A percentile compares a stretch with the other conserved stretches of the same genome.
These are phyloP conservation scores for Mionectes olivaceus DNA, from an alignment of 2,797 vertebrate species.

Conservation along the genomic window DNA sequence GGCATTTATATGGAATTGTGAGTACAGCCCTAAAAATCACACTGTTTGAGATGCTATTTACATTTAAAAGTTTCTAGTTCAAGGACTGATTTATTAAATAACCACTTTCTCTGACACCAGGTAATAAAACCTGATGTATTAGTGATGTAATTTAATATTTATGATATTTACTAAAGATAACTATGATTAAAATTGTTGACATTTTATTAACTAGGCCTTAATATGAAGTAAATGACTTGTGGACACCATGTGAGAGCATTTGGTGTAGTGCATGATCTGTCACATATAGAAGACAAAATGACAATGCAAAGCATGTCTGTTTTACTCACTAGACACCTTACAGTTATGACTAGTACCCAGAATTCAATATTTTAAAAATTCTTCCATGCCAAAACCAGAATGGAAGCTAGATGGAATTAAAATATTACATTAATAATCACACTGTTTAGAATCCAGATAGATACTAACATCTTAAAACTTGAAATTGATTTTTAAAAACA, in stretches of 20 bases:
- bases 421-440: neutral
- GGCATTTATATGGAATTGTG: neutral
- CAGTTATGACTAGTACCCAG: neutral
- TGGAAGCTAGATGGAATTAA: neutral
- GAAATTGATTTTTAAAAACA: neutral
- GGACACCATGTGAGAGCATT: neutral
- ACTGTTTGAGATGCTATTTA: conserved; percentile 1
- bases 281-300: neutral
- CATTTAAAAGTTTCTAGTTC: neutral
- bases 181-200: conserved; percentile 15
- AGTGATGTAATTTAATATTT: conserved; percentile 26
- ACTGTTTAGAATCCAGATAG: neutral
- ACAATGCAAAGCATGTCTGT: neutral
- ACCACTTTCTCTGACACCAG: neutral
- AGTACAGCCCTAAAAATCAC: neutral
- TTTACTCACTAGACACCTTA: neutral
- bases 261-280: neutral
- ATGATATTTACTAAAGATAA: conserved; percentile 27
- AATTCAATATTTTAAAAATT: neutral
- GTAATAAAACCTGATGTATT: conserved; percentile 12
- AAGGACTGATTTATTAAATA: conserved; percentile 11
- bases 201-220: conserved; percentile 20
- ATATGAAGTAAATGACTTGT: conserved; percentile 22
- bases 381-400: neutral
- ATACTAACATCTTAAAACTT: neutral